Conservation (phyloP, 2,888 invertebrate species). For the Scaptomyza flava region DNA sequence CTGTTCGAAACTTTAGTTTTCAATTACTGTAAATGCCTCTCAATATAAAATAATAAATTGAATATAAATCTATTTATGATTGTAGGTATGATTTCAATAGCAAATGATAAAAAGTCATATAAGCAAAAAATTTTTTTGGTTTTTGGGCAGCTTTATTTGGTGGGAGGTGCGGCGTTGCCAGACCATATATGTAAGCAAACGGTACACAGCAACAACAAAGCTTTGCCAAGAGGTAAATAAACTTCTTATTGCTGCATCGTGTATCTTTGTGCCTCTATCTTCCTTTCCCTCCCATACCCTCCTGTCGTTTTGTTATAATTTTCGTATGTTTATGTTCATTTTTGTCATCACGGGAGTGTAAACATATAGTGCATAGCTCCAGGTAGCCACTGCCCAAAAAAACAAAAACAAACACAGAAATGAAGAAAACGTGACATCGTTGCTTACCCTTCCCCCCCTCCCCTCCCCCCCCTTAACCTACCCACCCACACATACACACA, state of each 20-base stretch:
- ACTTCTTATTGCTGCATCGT: slow-evolving; percentile 59
- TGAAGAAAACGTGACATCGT: slow-evolving; percentile 48
- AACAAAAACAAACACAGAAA: not conserved
- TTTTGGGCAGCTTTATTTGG: slow-evolving; percentile 22
- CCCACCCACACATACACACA: no score
- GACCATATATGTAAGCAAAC: slow-evolving; percentile 26
- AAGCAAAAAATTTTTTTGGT: not conserved
- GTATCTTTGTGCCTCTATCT: slow-evolving; percentile 2
- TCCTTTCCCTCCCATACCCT: slow-evolving; percentile 1
- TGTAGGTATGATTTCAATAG: not conserved
- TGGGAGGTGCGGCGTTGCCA: slow-evolving; percentile 31
- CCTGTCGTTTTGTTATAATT: slow-evolving; percentile 64
- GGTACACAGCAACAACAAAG: slow-evolving; percentile 1
- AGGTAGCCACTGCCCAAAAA: slow-evolving; percentile 10
- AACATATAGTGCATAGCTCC: not conserved
- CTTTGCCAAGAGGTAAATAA: slow-evolving; percentile 56
- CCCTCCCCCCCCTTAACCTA: not conserved
- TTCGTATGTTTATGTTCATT: slow-evolving; percentile 72
- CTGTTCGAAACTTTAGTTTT: not conserved
- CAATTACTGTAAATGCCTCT: no score
- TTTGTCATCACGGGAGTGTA: slow-evolving; percentile 23
- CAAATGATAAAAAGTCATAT: not conserved
- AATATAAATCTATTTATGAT: not conserved
- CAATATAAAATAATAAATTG: not conserved
- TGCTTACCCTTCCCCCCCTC: slow-evolving; percentile 1